Base-by-base conservation (phyloP, 2,113 vertebrate genomes). In the Corythoichthys haematopterus region DNA sequence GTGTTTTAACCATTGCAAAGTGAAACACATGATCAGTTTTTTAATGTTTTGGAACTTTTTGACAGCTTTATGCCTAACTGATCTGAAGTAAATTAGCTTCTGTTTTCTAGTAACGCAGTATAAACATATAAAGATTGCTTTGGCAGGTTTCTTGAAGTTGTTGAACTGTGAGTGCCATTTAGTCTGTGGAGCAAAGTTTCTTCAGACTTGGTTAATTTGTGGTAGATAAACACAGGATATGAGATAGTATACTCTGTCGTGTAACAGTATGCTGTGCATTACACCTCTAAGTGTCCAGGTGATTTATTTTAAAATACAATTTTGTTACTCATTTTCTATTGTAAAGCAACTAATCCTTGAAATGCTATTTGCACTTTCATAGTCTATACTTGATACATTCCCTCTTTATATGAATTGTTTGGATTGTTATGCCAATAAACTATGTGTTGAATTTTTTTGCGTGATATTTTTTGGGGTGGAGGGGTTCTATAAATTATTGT, bases 361-460 rank as follows among this genome's bases (percentile, higher is more conserved):
- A 93, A 95, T 94, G 94, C 93, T 95, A 92, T 97, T 99, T 99
- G 96, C 96, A 99, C 96, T 99, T 98, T 98, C 94, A 95, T 98
- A 98, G 93, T 95, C 93, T 96, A 96, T 98, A 98, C 96, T 98
- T 98, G 95, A 98, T 98, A 98, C 96, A 99, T 98, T 99, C 96
- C 96, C 95, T 94, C 90, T 98, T 99, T 98, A 83, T 92, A 93
- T 91, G 87, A 88, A 92, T 91, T 90, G 88, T 95, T 93, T 94
- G 93, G 93, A 93, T 94, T 96, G 94, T 94, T 94, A 87, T 78
- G 94, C 94, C 96, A 98, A 90, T 95, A 94, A 90, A 91, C 80
- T 68, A 65, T 78, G 88, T 87, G 85, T 86, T 87, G 82, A 88
- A 75, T 88, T 89, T 90, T 71, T 63, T 20, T 78, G 37, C n/a